Evolutionary conservation across 2,797 vertebrate genomes (phyloP), one percentile per base, ranked within the genome.

Genomic region (Siniperca scherzeri): DNA sequence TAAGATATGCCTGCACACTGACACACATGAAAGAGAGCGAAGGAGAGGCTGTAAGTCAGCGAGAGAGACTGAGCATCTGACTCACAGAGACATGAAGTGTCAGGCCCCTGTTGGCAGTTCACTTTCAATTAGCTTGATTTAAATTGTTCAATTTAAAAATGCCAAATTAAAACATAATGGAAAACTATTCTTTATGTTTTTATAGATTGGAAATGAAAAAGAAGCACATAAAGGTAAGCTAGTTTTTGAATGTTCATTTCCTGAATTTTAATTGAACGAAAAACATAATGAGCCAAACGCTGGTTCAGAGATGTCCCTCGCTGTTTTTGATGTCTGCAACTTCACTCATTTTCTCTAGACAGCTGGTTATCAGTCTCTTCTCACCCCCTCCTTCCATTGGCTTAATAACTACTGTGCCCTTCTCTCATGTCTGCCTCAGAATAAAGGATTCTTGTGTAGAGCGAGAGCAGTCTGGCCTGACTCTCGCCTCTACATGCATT

Each of bases 401-500:
- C 59, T 38, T 74, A 78, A 78, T 68, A 78, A 60, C 68, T 14
- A 13, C 81, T 69, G 77, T 55, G 76, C 59, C 57, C 72, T 69
- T 77, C 76, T 77, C 57, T 89, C 78, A 66, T 79, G 85, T 82
- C 67, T 75, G 75, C 36, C 44, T 68, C 80, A 68, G 68, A 79
- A 77, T 68, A 89, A 87, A 83, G 79, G 73, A 78, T 83, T 87
- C 61, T 57, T 77, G 80, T 83, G 82, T 55, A 27, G 55, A 68
- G 70, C 4, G n/a, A 78, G 53, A 71, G 44, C 67, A 48, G 73
- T 53, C 57, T 75, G 79, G 46, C 62, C 70, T 3, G 17, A 33
- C 67, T 85, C 74, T 85, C 66, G 56, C 82, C 64, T 76, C 83
- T 82, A 42, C 66, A 66, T 61, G 70, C 79, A 82, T 86, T 80